Evolutionary conservation across 2,113 vertebrate species (phyloP), one percentile per base, ranked within the genome.

Genomic region (Butorides virescens): DNA sequence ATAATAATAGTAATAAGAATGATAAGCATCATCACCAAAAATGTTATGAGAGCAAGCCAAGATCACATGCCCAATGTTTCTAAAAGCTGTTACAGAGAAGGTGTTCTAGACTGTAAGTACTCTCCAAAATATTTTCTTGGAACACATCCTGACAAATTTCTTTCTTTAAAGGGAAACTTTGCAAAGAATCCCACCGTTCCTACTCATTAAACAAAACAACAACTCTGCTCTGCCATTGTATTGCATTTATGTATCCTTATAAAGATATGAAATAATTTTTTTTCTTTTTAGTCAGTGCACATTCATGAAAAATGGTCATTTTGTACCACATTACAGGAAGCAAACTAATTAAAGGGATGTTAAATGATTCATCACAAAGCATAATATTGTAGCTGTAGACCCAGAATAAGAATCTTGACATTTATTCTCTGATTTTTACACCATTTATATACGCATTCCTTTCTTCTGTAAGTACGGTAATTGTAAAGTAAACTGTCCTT

Each of bases 21-120:
- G 81, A 96, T 96, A 95, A 73, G 49, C 21, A 92, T 95, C 93
- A 86, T 73, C 83, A 86, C 39, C 55, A 49, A 93, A 90, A 50
- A 80, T 88, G 22, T 94, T 86, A 76, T 32, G 84, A 92, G 50
- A 78, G 50, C 9, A 5, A 91, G 81, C 84, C 34, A 85, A 90
- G 53, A 93, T 91, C 74, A 58, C 91, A 89, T 75, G 49, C n/a
- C 36, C 62, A 42, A 10, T 22, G 9, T 50, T 90, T 86, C 86
- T 94, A 16, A 90, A 89, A 90, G 94, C 17, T 95, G 65, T 42
- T 68, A 23, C 2, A 89, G 67, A 47, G 10, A 56, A 82, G 32
- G 70, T n/a, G 0, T 78, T 87, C 81, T 44, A 49, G 17, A 61
- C 52, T 4, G 1, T 19, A 78, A 86, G 36, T 34, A 78, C n/a